A percentile compares a stretch with the other conserved stretches of the same genome.
These are phyloP conservation scores for Orthosia cruda DNA, from an alignment of 2,888 invertebrate genomes.

Conservation along the genomic window DNA sequence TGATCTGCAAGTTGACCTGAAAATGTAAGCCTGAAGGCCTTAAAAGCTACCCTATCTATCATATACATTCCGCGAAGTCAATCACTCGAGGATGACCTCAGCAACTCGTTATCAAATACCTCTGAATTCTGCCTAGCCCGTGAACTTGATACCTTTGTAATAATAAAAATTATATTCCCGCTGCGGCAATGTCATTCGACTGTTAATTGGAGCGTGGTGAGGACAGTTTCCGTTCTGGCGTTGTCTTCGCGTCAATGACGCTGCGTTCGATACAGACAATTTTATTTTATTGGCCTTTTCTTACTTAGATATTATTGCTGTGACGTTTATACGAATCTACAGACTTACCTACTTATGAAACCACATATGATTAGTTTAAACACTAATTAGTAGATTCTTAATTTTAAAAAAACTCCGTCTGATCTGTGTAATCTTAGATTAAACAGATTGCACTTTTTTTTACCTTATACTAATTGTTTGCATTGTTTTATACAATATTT, in stretches of 20 bases:
- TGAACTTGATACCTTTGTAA: conserved; percentile 64
- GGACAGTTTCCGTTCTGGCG: conserved; percentile 63
- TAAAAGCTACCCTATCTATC: neutral
- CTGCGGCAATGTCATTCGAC: conserved; percentile 64
- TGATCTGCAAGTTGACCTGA: neutral
- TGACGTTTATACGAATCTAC: neutral
- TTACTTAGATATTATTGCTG: neutral
- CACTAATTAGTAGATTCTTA: too few species aligned
- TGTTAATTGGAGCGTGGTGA: conserved; percentile 72
- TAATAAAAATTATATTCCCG: conserved; percentile 42
- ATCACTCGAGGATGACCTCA: neutral
- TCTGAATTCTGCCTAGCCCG: conserved; percentile 27
- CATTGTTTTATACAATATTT: too few species aligned
- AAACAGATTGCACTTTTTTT: too few species aligned
- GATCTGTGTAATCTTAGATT: too few species aligned
- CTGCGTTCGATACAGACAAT: conserved; percentile 28
- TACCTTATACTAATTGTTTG: too few species aligned
- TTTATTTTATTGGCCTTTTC: neutral
- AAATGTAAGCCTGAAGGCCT: neutral
- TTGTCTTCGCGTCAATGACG: conserved; percentile 21
- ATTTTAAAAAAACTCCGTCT: too few species aligned
- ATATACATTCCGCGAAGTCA: neutral
- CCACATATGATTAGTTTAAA: too few species aligned
- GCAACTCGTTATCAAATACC: conserved; percentile 21
- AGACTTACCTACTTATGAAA: too few species aligned